These are phyloP conservation scores for Acrobasis consociella DNA, from an alignment of 2,888 invertebrate species.

Conservation along the genomic window DNA sequence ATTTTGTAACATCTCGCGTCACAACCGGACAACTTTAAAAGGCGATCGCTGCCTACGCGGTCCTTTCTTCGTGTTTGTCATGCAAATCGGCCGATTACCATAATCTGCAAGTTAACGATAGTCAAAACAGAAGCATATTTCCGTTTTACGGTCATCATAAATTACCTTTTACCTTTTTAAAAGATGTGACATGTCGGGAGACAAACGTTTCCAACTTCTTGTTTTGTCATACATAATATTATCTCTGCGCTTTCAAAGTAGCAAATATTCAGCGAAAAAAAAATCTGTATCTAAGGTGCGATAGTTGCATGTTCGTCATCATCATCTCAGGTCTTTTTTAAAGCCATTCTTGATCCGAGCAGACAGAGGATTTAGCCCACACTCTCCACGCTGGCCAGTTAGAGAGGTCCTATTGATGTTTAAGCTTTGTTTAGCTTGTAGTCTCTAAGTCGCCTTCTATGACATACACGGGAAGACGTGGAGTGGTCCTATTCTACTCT, in stretches of 20 bases:
- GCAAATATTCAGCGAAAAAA: too few species aligned
- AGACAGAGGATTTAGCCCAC: too few species aligned
- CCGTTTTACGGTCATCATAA: constrained; percentile 22
- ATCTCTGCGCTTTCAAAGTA: not conserved
- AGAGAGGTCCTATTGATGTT: too few species aligned
- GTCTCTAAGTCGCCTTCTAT: too few species aligned
- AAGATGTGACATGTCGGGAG: constrained; percentile 5
- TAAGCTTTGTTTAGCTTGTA: too few species aligned
- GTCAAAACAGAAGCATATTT: constrained; percentile 29
- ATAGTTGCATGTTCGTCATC: too few species aligned
- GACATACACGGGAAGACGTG: too few species aligned
- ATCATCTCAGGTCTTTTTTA: too few species aligned
- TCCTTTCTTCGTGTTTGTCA: constrained; percentile 32
- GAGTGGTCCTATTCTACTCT: too few species aligned
- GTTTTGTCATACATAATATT: constrained; percentile 3
- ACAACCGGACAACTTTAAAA: constrained; percentile 4
- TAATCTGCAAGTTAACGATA: constrained; percentile 29
- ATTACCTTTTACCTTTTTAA: constrained; percentile 24
- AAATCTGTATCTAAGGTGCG: too few species aligned
- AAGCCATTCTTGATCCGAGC: too few species aligned
- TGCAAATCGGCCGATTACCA: constrained; percentile 33
- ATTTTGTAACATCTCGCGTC: not conserved
- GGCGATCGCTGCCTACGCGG: not conserved
- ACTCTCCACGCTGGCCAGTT: too few species aligned
- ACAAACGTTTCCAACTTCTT: not conserved